These are phyloP conservation scores for Exaiptasia diaphana DNA, from an alignment of 64 coral and sea anemone genomes.

Conservation along the genomic window DNA sequence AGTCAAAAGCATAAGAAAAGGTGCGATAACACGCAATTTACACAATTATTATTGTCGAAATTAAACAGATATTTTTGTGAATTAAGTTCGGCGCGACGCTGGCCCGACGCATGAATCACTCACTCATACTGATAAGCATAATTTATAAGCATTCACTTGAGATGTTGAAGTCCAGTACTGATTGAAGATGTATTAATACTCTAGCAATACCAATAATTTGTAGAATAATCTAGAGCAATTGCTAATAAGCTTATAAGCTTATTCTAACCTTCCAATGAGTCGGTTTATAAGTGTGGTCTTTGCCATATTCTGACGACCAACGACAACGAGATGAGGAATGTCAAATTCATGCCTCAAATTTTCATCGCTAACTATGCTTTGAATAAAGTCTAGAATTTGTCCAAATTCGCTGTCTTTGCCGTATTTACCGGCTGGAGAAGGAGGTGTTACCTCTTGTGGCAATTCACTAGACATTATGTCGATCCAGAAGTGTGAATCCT, in stretches of 20 bases:
- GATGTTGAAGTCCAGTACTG: not conserved
- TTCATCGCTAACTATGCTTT: constrained; percentile 30
- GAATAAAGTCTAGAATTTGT: constrained; percentile 36
- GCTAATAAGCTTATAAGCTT: not conserved
- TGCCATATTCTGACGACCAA: constrained; percentile 56
- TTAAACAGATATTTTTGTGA: too few species aligned
- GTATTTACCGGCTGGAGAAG: constrained; percentile 22
- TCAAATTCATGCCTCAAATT: constrained; percentile 19
- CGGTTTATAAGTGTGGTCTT: constrained; percentile 52
- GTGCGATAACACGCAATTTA: too few species aligned
- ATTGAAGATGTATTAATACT: too few species aligned
- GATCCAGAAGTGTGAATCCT: too few species aligned
- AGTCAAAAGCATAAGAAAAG: too few species aligned
- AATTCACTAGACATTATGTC: not conserved
- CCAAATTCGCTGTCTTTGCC: constrained; percentile 35
- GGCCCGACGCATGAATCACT: too few species aligned
- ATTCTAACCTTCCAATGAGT: constrained; percentile 19
- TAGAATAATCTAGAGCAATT: too few species aligned
- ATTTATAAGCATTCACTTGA: not conserved
- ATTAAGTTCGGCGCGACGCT: too few species aligned
- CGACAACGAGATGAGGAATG: constrained; percentile 46
- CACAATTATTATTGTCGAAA: too few species aligned
- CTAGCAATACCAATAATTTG: too few species aligned
- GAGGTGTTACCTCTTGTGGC: not conserved
- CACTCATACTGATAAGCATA: too few species aligned